A percentile compares a stretch with the other conserved stretches of the same genome.
Evolutionary conservation across 2,113 vertebrate genomes (phyloP).

Genomic region (Mirounga angustirostris): DNA sequence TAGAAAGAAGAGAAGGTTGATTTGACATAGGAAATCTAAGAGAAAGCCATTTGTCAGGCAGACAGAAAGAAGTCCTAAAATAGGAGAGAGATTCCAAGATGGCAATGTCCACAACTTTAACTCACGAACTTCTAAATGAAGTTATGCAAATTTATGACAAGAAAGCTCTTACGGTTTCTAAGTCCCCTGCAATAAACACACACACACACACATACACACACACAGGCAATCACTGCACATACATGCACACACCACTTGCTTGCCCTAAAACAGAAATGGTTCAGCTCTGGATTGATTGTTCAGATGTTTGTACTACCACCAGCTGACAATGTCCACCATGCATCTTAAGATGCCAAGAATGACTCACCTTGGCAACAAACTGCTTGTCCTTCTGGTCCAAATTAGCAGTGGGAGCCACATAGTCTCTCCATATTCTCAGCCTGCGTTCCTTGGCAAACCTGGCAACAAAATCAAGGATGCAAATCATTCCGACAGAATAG

Average conservation of each 20-base stretch:
- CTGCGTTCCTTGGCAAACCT: constrained; percentile 98
- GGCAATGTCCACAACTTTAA: background rate
- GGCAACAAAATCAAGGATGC: background rate
- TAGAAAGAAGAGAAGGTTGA: background rate
- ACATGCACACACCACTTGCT: background rate
- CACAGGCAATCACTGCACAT: background rate
- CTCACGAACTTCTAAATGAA: constrained; percentile 22
- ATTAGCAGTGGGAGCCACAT: constrained; percentile 97
- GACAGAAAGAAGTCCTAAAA: background rate
- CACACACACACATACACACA: background rate
- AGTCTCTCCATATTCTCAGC: constrained; percentile 98
- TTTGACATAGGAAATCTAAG: background rate
- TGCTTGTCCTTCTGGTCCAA: constrained; percentile 98
- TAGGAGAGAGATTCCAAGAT: background rate
- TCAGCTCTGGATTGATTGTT: background rate
- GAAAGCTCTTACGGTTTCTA: background rate
- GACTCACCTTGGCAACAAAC: constrained; percentile 97
- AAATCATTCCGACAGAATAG: background rate
- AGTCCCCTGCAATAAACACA: background rate
- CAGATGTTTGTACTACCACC: constrained; percentile 21
- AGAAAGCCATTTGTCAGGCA: constrained; percentile 6
- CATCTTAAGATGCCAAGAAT: constrained; percentile 5
- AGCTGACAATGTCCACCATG: background rate
- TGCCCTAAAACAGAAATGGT: background rate
- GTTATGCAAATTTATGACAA: background rate